These are phyloP conservation scores for Oryzias woworae DNA, from an alignment of 2,113 vertebrate genomes.

Conservation along the genomic window DNA sequence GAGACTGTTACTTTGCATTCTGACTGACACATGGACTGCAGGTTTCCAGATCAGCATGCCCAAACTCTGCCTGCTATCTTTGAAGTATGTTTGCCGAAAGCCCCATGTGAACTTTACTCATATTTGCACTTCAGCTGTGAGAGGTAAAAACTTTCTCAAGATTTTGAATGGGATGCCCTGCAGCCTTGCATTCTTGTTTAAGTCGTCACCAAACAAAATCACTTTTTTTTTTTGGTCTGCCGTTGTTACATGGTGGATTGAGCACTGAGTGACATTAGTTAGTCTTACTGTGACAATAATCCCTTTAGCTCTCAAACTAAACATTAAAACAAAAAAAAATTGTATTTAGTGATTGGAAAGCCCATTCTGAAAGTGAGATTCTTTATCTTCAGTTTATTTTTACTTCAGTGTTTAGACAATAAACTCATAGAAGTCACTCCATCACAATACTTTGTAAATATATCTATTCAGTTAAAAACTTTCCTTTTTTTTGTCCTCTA, in stretches of 20 bases:
- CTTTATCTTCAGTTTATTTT: too few species aligned
- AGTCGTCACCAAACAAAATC: conserved; percentile 14
- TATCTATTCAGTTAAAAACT: too few species aligned
- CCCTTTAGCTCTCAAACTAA: neutral
- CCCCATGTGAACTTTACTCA: conserved; percentile 32
- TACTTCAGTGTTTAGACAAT: too few species aligned
- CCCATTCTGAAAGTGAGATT: too few species aligned
- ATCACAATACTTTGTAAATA: too few species aligned
- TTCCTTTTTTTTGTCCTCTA: too few species aligned
- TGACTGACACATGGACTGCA: conserved; percentile 32
- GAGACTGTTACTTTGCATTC: conserved; percentile 6
- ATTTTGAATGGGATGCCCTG: conserved; percentile 24
- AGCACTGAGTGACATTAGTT: neutral
- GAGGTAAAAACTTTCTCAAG: conserved; percentile 30
- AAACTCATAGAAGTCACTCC: too few species aligned
- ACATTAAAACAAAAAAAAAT: neutral
- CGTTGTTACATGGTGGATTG: neutral
- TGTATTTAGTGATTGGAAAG: too few species aligned
- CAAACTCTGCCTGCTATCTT: conserved; percentile 51
- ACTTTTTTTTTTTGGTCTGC: conserved; percentile 3
- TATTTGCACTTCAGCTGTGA: conserved; percentile 39
- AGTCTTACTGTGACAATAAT: neutral
- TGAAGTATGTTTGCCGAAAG: conserved; percentile 57
- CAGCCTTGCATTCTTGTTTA: conserved; percentile 36
- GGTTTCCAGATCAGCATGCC: conserved; percentile 32